A percentile compares a stretch with the other conserved stretches of the same genome.
phyloP scores from a whole-genome alignment of 1,140 invertebrate genomes.

The Pseudomyrmex dendroicus region DNA sequence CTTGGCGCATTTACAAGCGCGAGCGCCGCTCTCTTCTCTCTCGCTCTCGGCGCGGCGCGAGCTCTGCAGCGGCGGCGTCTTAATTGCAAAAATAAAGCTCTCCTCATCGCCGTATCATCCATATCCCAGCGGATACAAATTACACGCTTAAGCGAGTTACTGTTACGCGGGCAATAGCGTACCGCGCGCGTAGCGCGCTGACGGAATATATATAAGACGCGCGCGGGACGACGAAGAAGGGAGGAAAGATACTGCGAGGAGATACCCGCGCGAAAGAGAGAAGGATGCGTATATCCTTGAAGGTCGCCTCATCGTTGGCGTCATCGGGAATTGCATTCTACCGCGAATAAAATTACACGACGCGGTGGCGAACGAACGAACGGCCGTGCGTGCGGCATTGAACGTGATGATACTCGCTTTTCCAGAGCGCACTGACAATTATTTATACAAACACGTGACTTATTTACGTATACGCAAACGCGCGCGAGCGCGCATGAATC shows the following conservation, averaged over 20 bases:
- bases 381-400: slow-evolving; percentile 54
- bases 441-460: slow-evolving; percentile 70
- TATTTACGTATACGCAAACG: neutral
- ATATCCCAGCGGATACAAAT: slow-evolving; percentile 55
- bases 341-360: slow-evolving; percentile 68
- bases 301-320: slow-evolving; percentile 60
- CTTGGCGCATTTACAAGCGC: slow-evolving; percentile 54
- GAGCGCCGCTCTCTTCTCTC: slow-evolving; percentile 22
- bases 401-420: slow-evolving; percentile 66
- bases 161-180: slow-evolving; percentile 40
- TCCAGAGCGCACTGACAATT: slow-evolving; percentile 48
- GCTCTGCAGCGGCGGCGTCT: slow-evolving; percentile 25
- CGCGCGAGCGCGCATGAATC: slow-evolving; percentile 3
- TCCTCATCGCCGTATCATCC: slow-evolving; percentile 49
- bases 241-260: neutral
- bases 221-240: neutral
- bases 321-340: slow-evolving; percentile 64
- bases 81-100: slow-evolving; percentile 61
- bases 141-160: slow-evolving; percentile 62
- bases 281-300: slow-evolving; percentile 63
- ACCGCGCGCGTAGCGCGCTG: neutral
- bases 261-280: slow-evolving; percentile 16
- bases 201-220: neutral
- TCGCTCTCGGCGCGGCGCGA: neutral
- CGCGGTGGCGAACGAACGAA: slow-evolving; percentile 41